phyloP scores from a whole-genome alignment of 2,797 vertebrate genomes.

The Coendou prehensilis region DNA sequence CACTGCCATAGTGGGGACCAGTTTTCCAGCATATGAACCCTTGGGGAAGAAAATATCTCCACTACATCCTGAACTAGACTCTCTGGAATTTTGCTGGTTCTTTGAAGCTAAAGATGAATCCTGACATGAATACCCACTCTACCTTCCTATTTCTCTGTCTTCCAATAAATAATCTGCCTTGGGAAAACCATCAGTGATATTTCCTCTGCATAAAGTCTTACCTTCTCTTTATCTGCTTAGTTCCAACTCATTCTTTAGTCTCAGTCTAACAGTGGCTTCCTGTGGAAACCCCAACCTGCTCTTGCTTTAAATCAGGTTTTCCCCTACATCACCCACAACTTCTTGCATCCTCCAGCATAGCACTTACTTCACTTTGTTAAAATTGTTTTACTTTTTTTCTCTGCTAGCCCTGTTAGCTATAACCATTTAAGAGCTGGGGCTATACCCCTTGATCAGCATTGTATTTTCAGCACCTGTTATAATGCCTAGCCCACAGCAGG shows the following conservation, averaged over 20 bases:
- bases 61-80: background rate
- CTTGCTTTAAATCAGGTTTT: background rate
- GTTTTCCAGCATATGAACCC: background rate
- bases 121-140: background rate
- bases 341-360: background rate
- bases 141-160: background rate
- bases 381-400: background rate
- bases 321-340: background rate
- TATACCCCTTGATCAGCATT: background rate
- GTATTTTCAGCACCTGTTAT: background rate
- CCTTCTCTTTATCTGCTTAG: background rate
- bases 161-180: background rate
- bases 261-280: background rate
- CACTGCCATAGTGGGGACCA: background rate
- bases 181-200: background rate
- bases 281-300: background rate
- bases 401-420: background rate
- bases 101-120: constrained; percentile 47
- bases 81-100: background rate
- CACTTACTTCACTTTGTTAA: background rate
- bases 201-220: constrained; percentile 13
- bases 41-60: background rate
- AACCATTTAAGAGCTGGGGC: background rate
- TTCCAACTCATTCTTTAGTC: background rate
- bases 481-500: background rate